Base-by-base conservation (phyloP, 2,888 invertebrate genomes). In the Iphiclides podalirius region DNA sequence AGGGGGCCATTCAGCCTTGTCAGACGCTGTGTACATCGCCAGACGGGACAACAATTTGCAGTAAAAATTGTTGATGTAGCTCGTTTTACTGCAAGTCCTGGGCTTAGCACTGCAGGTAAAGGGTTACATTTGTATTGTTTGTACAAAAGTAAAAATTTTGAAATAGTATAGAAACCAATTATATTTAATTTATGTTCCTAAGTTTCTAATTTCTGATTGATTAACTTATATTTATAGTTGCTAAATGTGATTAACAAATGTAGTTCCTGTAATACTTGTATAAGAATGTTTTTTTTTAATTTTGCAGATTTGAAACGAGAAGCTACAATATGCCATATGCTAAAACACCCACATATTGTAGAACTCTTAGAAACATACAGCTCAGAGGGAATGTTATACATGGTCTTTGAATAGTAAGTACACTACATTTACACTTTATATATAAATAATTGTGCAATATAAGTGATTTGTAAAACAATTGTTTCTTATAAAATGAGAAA, bases 361-460 rank as follows among this genome's bases (percentile, higher is more conserved):
- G 98, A 99, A 85, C 91, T 99, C 47, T 90, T 98, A 64, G 99
- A 99, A 89, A 98, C 98, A 0, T 99, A 98, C 91, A 98, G 98
- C 75, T 98, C 98, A 3, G 98, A 98, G 84, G 98, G 98, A 67
- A 97, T 98, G 96, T 92, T 99, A 14, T 99, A 98, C 83, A 98
- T 99, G 98, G 98, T 99, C 58, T 99, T 98, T 87, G 98, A 98
- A 92, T 98, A 96, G 98, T 98, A 91, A 96, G 98, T 95, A 44
- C 7, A 2, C 16, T 31, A 14, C 38, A 16, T 45, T 20, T 13
- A n/a, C n/a, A n/a, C n/a, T n/a, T n/a, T n/a, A n/a, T n/a, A n/a
- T n/a, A n/a, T n/a, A n/a, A n/a, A n/a, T n/a, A n/a, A n/a, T n/a
- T n/a, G n/a, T n/a, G n/a, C n/a, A n/a, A n/a, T n/a, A n/a, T n/a